Evolutionary conservation across 2,797 vertebrate species (phyloP), one percentile per base, ranked within the genome.

Genomic region (Galago senegalensis): DNA sequence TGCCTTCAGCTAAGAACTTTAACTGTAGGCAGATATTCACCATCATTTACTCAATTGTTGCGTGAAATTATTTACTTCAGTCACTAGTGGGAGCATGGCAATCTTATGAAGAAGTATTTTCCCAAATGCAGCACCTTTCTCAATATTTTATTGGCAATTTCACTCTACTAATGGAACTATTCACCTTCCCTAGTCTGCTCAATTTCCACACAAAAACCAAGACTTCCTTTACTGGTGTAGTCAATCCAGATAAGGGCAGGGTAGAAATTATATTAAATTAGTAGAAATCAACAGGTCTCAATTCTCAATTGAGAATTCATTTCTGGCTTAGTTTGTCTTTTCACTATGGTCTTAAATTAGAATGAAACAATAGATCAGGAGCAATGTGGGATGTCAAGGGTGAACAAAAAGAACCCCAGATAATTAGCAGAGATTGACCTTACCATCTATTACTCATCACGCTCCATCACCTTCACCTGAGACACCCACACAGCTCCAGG

Each of bases 241-340:
- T 75, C 23, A 29, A 23, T 79, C 37, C 81, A 85, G 11, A 31
- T 70, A 87, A 69, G 31, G 11, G n/a, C 7, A 37, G 29, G 11
- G 4, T 61, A 37, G 2, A 86, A 95, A 94, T 95, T 87, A 58
- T 56, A 79, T 37, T 87, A 67, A 65, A 43, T 79, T 17, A 93
- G 9, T 67, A 85, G 58, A 85, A 87, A 12, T 34, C 14, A 83
- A 31, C 1, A 37, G 67, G 9, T 20, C 5, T 7, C 58, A 40
- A 43, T 18, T 20, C 5, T 7, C 58, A 40, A 43, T 18, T 85
- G 67, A 97, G 23, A 81, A 95, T 75, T 92, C 14, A 60, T 46
- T 89, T 67, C 27, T 91, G 60, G 29, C 84, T 94, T 73, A 73
- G 31, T 65, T 90, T 93, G 58, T 93, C 31, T 86, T 90, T 90